These are phyloP conservation scores for Mythimna impura DNA, from an alignment of 2,888 invertebrate genomes.

Conservation along the genomic window DNA sequence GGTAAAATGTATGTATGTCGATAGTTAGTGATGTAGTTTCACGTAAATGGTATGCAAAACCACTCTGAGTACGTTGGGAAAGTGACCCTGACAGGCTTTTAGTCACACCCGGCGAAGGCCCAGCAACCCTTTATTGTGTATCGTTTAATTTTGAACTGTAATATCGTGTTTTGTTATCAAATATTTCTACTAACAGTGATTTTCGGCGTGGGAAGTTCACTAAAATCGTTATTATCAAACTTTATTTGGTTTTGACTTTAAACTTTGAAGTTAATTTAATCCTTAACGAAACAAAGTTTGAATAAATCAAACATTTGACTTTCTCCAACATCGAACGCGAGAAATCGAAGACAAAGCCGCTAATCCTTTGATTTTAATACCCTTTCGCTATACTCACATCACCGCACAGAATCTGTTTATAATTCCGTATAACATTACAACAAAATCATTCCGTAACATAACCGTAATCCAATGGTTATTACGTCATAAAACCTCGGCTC, in stretches of 20 bases:
- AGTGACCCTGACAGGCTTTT: conserved; percentile 73
- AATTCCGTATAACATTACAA: conserved; percentile 24
- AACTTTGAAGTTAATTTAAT: neutral
- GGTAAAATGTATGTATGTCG: conserved; percentile 44
- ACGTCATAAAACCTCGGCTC: conserved; percentile 43
- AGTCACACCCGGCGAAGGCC: conserved; percentile 63
- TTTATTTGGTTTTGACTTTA: conserved; percentile 24
- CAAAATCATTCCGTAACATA: conserved; percentile 40
- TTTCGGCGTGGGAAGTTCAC: conserved; percentile 28
- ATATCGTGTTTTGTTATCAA: conserved; percentile 51
- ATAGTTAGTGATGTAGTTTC: conserved; percentile 58
- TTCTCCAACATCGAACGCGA: neutral
- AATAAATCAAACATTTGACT: neutral
- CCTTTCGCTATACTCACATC: neutral
- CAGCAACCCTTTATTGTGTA: conserved; percentile 37
- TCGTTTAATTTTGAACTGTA: conserved; percentile 59
- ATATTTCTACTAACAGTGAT: conserved; percentile 54
- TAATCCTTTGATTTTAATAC: conserved; percentile 5
- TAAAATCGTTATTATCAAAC: conserved; percentile 27
- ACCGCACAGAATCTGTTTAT: conserved; percentile 24
- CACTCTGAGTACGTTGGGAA: conserved; percentile 61
- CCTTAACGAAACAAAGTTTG: neutral
- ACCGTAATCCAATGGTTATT: conserved; percentile 55
- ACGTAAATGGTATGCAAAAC: conserved; percentile 61
- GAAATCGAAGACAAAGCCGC: neutral